Conservation (phyloP, 1,140 invertebrate genomes). For the Lordiphosa mommai region DNA sequence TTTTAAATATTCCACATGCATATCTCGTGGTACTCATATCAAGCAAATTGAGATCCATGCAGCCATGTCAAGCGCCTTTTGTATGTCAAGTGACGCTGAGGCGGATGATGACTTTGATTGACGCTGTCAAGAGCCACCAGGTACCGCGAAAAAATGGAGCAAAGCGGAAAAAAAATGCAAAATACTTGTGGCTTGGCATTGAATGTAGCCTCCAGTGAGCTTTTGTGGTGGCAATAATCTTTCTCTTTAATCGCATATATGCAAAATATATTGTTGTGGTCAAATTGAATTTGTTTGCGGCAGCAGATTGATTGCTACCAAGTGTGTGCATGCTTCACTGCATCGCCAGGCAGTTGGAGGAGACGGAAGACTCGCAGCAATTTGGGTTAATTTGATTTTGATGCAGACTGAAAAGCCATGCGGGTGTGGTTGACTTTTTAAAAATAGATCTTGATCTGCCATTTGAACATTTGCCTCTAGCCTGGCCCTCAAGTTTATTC, state of each 20-base stretch:
- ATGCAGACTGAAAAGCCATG: neutral
- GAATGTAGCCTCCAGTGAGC: constrained; percentile 9
- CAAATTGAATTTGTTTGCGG: constrained; percentile 45
- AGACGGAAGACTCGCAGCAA: neutral
- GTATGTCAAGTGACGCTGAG: constrained; percentile 15
- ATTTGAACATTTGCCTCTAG: neutral
- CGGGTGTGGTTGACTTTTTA: constrained; percentile 1
- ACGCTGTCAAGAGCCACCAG: constrained; percentile 4
- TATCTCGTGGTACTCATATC: neutral
- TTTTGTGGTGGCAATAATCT: constrained; percentile 28
- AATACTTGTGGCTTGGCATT: constrained; percentile 17
- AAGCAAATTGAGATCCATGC: neutral
- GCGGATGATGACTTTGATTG: constrained; percentile 14
- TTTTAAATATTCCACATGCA: neutral
- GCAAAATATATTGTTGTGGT: constrained; percentile 14
- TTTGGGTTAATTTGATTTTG: constrained; percentile 30
- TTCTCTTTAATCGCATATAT: constrained; percentile 27
- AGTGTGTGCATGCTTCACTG: constrained; percentile 26
- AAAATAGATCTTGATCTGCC: constrained; percentile 3
- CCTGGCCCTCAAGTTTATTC: neutral
- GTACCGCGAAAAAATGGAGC: constrained; percentile 13
- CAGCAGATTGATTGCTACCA: constrained; percentile 30
- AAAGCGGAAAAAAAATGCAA: constrained; percentile 11
- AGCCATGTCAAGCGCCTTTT: constrained; percentile 5
- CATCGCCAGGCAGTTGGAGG: neutral